phyloP scores from a whole-genome alignment of 64 coral and sea anemone species.

The Montipora capricornis region DNA sequence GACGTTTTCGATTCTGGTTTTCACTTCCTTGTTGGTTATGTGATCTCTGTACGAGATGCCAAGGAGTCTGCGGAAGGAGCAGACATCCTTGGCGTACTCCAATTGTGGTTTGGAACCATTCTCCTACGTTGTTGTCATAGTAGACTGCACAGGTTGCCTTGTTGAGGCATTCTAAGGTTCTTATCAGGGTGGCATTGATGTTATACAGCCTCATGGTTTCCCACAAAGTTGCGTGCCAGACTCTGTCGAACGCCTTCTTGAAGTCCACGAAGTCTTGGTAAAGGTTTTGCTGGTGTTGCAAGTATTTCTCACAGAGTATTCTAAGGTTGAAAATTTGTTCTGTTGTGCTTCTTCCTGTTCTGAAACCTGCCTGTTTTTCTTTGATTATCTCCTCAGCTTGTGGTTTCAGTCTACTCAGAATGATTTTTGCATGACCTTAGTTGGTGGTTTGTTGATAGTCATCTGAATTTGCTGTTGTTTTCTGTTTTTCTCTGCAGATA shows the following conservation, averaged over 20 bases:
- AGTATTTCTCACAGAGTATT: background rate
- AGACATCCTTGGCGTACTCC: background rate
- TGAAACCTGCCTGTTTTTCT: background rate
- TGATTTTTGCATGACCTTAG: too few relatives aligned
- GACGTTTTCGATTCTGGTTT: too few relatives aligned
- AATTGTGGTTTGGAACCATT: too few relatives aligned
- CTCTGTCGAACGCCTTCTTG: background rate
- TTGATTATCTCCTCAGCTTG: background rate
- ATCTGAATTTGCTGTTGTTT: background rate
- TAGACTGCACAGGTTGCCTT: background rate
- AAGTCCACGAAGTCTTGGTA: background rate
- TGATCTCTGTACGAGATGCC: too few relatives aligned
- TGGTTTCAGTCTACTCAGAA: background rate
- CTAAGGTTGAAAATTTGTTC: background rate
- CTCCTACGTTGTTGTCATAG: too few relatives aligned
- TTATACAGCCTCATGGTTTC: background rate
- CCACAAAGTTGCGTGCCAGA: background rate
- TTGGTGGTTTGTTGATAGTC: too few relatives aligned
- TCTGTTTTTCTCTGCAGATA: background rate
- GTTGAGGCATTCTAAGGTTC: background rate
- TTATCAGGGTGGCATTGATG: background rate
- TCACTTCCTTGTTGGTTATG: too few relatives aligned
- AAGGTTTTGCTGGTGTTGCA: background rate
- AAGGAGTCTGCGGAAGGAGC: background rate
- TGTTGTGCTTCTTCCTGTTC: background rate